These are phyloP conservation scores for Darevskia nairensis DNA, from an alignment of 2,797 vertebrate genomes.

Conservation along the genomic window DNA sequence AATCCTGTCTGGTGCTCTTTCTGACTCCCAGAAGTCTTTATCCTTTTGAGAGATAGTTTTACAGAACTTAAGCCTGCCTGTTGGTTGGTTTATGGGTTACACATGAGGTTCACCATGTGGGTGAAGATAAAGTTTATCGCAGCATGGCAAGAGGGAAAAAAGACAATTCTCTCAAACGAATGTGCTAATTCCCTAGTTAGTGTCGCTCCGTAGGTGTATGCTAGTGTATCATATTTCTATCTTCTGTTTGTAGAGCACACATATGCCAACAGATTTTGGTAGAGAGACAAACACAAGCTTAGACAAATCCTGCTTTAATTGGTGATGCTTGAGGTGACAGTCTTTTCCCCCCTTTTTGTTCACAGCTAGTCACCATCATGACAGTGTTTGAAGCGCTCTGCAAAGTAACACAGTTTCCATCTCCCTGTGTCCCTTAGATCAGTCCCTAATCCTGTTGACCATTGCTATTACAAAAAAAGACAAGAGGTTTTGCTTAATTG, in stretches of 20 bases:
- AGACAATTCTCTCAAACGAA: neutral
- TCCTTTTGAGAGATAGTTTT: neutral
- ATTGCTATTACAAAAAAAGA: constrained; percentile 60
- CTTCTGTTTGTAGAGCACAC: neutral
- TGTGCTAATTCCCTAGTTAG: constrained; percentile 7
- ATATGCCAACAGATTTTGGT: neutral
- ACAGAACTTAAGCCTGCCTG: neutral
- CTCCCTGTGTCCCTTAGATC: constrained; percentile 48
- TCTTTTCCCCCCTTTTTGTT: neutral
- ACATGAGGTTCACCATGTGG: neutral
- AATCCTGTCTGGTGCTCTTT: neutral
- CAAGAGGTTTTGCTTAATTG: constrained; percentile 71
- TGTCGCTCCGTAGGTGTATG: neutral
- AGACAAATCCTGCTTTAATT: constrained; percentile 42
- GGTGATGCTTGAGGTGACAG: neutral
- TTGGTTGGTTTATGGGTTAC: neutral
- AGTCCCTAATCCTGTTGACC: constrained; percentile 58
- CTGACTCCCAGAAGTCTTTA: neutral
- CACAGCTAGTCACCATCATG: neutral
- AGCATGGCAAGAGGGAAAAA: neutral
- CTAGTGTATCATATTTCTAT: neutral
- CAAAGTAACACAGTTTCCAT: constrained; percentile 34
- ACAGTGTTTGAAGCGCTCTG: neutral
- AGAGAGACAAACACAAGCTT: constrained; percentile 16
- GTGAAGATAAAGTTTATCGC: neutral